A percentile compares a stretch with the other conserved stretches of the same genome.
These are phyloP conservation scores for Drosophila testacea DNA, from an alignment of 2,888 invertebrate genomes.

Conservation along the genomic window DNA sequence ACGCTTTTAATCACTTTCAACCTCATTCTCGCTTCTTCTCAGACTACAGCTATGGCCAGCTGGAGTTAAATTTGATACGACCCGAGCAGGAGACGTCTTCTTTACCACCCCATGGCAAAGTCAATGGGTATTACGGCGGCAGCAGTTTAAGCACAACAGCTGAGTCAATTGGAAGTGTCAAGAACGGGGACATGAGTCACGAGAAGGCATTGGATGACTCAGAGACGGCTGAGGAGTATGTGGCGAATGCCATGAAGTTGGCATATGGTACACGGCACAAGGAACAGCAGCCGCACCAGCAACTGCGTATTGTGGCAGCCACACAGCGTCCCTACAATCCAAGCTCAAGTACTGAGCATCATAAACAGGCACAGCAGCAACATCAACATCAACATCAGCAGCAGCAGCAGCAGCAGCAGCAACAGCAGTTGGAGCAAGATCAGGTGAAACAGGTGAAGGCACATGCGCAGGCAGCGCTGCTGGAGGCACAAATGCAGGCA, in stretches of 20 bases:
- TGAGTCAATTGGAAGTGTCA: slow-evolving; percentile 30
- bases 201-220: slow-evolving; percentile 75
- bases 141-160: slow-evolving; percentile 45
- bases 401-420: background rate
- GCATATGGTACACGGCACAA: slow-evolving; percentile 77
- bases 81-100: slow-evolving; percentile 71
- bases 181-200: slow-evolving; percentile 20
- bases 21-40: background rate
- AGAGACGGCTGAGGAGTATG: slow-evolving; percentile 84
- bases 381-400: slow-evolving; percentile 22
- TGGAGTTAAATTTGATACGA: slow-evolving; percentile 82
- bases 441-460: slow-evolving; percentile 51
- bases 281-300: slow-evolving; percentile 51
- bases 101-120: slow-evolving; percentile 48
- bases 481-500: slow-evolving; percentile 65
- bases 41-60: slow-evolving; percentile 77
- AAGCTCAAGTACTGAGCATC: slow-evolving; percentile 16
- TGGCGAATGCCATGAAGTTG: slow-evolving; percentile 83
- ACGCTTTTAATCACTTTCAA: background rate
- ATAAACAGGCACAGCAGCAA: slow-evolving; percentile 20
- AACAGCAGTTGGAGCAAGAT: slow-evolving; percentile 38
- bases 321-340: slow-evolving; percentile 42
- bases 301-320: slow-evolving; percentile 25
- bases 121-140: slow-evolving; percentile 45
- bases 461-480: slow-evolving; percentile 55